Percentiles rank a stretch among this genome's conserved stretches.
Conservation (phyloP, 2,113 vertebrate species). For the Antigone vipio region DNA sequence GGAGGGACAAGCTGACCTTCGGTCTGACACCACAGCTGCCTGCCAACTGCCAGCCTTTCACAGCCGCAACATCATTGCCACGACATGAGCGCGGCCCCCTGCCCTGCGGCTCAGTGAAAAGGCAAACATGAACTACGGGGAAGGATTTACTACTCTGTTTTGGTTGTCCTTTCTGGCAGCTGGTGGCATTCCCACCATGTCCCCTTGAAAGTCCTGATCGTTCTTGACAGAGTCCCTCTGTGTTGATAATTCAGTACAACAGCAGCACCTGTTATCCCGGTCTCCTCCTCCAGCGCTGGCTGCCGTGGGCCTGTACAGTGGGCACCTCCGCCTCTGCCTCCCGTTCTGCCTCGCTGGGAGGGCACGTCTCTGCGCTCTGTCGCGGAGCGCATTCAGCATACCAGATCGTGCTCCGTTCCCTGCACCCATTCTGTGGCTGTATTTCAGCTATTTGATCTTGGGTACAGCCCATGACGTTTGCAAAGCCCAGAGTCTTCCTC, state of each 20-base stretch:
- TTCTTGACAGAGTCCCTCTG: neutral
- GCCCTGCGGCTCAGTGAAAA: neutral
- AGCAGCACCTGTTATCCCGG: neutral
- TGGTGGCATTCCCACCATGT: neutral
- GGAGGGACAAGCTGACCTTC: neutral
- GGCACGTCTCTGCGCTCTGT: neutral
- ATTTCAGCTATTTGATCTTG: neutral
- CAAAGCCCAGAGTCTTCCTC: neutral
- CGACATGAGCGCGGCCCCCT: neutral
- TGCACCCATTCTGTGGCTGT: neutral
- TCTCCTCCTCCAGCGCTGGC: neutral
- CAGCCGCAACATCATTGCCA: neutral
- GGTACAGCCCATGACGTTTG: neutral
- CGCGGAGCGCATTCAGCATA: neutral
- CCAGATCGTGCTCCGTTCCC: rapidly evolving
- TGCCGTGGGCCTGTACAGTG: neutral
- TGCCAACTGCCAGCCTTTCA: neutral
- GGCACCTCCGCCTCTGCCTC: neutral
- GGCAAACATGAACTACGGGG: neutral
- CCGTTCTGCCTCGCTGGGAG: neutral
- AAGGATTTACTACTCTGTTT: neutral
- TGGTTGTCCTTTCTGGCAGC: neutral
- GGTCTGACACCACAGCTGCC: neutral
- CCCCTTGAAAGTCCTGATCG: neutral
- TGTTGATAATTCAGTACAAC: neutral